Evolutionary conservation across 1,140 invertebrate species (phyloP).

Genomic region (Nylanderia fulva): DNA sequence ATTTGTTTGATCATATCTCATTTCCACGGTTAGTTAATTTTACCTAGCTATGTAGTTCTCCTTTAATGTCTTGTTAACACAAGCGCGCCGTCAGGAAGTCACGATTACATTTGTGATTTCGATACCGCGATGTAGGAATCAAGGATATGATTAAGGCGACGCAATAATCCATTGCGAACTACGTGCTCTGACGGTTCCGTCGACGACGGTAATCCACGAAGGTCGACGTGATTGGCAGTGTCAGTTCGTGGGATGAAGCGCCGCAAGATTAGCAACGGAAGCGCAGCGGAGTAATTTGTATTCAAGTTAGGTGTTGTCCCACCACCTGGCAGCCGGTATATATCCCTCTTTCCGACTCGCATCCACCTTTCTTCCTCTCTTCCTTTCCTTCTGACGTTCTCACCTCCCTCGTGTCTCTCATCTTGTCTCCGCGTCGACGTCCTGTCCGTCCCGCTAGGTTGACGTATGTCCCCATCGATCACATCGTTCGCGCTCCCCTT

Average conservation of each 20-base stretch:
- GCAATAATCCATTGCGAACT: conserved; percentile 73
- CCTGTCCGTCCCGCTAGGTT: conserved; percentile 70
- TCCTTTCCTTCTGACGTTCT: conserved; percentile 64
- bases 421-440: conserved; percentile 68
- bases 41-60: background rate
- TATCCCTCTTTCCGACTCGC: conserved; percentile 31
- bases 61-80: background rate
- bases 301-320: conserved; percentile 80
- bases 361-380: conserved; percentile 61
- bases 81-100: background rate
- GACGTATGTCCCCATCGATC: conserved; percentile 78
- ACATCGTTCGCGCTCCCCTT: conserved; percentile 66
- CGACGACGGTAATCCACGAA: conserved; percentile 70
- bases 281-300: conserved; percentile 77
- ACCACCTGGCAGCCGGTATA: conserved; percentile 72
- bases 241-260: conserved; percentile 68
- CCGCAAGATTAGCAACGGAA: conserved; percentile 67
- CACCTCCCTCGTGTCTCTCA: conserved; percentile 69
- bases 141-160: conserved; percentile 60
- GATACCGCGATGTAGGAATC: conserved; percentile 30
- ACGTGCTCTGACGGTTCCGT: conserved; percentile 61
- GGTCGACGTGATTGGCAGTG: conserved; percentile 75
- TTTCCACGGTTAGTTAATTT: background rate
- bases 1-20: background rate
- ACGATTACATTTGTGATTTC: conserved; percentile 52